Percentiles rank a stretch among this genome's conserved stretches.
phyloP scores from a whole-genome alignment of 2,113 vertebrate species.

The Fregata magnificens region DNA sequence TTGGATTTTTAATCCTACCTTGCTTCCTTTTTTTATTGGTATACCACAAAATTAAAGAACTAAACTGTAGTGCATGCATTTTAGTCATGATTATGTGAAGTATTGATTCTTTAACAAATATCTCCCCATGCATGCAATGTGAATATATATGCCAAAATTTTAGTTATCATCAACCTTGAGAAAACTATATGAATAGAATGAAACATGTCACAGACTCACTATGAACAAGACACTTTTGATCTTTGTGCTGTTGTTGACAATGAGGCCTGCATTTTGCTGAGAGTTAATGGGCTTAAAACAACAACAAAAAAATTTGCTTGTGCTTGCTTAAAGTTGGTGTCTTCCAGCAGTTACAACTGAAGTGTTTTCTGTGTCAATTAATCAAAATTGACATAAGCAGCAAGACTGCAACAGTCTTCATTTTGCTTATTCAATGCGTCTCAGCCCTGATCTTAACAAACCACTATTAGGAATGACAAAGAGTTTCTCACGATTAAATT shows the following conservation, averaged over 20 bases:
- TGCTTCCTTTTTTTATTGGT: background rate
- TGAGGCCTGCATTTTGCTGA: background rate
- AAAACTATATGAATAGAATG: background rate
- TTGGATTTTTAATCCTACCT: background rate
- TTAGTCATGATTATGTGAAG: background rate
- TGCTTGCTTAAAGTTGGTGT: background rate
- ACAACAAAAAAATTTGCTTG: background rate
- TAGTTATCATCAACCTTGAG: background rate
- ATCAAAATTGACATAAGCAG: background rate
- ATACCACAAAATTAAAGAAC: background rate
- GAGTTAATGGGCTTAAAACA: background rate
- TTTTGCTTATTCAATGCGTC: background rate
- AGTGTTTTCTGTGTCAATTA: background rate
- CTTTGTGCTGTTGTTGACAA: background rate
- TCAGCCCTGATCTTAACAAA: accelerated
- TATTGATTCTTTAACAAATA: background rate
- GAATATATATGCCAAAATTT: background rate
- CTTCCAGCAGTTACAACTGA: background rate
- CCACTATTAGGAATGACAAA: background rate
- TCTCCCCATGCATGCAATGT: background rate
- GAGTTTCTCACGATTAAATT: background rate
- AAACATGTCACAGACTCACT: background rate
- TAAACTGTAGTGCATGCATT: background rate
- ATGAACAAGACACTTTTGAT: background rate
- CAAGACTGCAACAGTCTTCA: background rate